phyloP scores from a whole-genome alignment of 2,888 invertebrate genomes.

The Clistopyga incitator region DNA sequence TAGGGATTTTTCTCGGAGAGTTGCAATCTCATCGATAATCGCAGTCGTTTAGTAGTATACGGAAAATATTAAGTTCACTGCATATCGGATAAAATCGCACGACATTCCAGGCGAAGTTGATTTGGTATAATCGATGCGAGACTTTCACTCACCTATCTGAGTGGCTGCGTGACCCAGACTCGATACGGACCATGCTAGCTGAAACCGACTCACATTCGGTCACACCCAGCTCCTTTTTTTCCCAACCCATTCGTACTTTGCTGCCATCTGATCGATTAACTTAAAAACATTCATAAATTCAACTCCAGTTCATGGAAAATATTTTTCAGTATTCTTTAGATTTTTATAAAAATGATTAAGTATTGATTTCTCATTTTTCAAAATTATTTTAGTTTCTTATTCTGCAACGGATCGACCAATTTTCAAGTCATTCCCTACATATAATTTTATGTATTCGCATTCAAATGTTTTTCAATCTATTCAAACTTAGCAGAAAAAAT shows the following conservation, averaged over 20 bases:
- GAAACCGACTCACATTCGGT: slow-evolving; percentile 10
- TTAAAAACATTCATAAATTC: neutral
- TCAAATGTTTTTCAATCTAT: too few species aligned
- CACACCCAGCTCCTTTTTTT: slow-evolving; percentile 5
- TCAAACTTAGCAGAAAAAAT: too few species aligned
- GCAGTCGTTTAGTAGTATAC: slow-evolving; percentile 26
- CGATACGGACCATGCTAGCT: slow-evolving; percentile 38
- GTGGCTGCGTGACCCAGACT: slow-evolving; percentile 40
- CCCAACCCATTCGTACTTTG: neutral
- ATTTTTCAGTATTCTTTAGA: neutral
- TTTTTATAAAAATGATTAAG: too few species aligned
- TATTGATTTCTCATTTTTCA: too few species aligned
- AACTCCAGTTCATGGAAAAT: neutral
- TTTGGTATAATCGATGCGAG: slow-evolving; percentile 38
- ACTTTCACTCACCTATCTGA: slow-evolving; percentile 29
- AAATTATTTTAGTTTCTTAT: too few species aligned
- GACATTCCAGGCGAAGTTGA: slow-evolving; percentile 33
- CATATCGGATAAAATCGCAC: slow-evolving; percentile 33
- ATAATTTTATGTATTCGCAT: too few species aligned
- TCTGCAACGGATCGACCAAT: too few species aligned
- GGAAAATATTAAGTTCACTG: slow-evolving; percentile 8
- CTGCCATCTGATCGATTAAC: neutral
- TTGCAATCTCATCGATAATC: neutral
- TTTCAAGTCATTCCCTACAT: too few species aligned
- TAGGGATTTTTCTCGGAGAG: neutral